Base-by-base conservation (phyloP, 2,113 vertebrate genomes). In the Fregetta grallaria region DNA sequence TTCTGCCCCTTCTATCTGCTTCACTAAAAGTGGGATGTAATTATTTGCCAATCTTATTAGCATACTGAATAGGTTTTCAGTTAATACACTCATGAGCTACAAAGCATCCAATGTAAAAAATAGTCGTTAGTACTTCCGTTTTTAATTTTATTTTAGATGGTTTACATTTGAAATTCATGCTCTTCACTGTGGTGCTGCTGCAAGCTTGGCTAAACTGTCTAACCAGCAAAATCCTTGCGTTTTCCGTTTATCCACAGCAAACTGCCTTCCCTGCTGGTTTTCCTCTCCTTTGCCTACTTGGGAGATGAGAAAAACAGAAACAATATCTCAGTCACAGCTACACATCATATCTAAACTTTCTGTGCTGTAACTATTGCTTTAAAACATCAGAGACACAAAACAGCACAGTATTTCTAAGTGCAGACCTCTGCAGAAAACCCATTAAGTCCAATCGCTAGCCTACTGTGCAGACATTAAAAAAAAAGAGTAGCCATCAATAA, bases 401-500 rank as follows among this genome's bases (percentile, higher is more conserved):
- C 20, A 86, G 11, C 5, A 29, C 12, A 71, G 59, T 38, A 50
- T 80, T 90, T 90, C 22, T 61, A 96, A 87, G 23, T 63, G 58
- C 82, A 87, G 44, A 65, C 25, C 13, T 96, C 49, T 49, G 29
- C 34, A 95, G 76, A 96, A 94, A 91, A 68, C 11, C 47, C 63
- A 79, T 82, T 72, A 93, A 92, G 38, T 79, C 40, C 29, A 80
- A 88, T 86, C 7, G 21, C 63, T 62, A 94, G 15, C 76, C 52
- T 72, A 75, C 74, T 79, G 70, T 70, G 73, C 16, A 72, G 47
- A 74, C 34, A 65, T 53, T 79, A 13, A 11, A 75, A 52, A 50
- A 63, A 90, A 75, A 67, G 30, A 68, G 38, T 47, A 91, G 13
- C 29, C 72, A 85, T 91, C 94, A 95, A 94, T 81, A 95, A 93